Conservation (phyloP, 2,888 invertebrate genomes). For the Cerceris ruficornis region DNA sequence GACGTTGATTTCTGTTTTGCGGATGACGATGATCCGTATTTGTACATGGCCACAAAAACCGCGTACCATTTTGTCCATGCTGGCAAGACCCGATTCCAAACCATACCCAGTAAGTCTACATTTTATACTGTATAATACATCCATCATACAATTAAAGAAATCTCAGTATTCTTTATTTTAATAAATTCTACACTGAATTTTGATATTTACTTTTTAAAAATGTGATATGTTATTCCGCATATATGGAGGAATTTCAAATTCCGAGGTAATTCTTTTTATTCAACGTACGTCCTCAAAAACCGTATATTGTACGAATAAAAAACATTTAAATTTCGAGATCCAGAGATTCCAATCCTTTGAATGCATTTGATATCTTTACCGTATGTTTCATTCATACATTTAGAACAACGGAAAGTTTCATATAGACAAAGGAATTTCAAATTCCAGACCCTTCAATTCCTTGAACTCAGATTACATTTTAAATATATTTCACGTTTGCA, state of each 20-base stretch:
- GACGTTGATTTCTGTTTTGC: conserved; percentile 84
- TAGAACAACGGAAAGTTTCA: no score
- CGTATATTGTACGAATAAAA: neutral
- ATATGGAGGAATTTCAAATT: no score
- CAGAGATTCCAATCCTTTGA: no score
- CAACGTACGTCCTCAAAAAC: neutral
- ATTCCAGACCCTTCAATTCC: no score
- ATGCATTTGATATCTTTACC: no score
- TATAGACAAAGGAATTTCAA: no score
- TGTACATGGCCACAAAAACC: conserved; percentile 89
- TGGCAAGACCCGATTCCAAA: conserved; percentile 84
- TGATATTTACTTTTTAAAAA: no score
- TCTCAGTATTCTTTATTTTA: neutral
- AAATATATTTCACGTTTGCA: no score
- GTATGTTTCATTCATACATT: no score
- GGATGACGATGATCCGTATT: conserved; percentile 85
- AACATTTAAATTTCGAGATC: neutral
- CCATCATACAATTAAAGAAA: neutral
- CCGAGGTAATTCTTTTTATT: neutral
- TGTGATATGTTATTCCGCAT: no score
- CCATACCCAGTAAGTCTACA: conserved; percentile 85
- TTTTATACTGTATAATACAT: neutral
- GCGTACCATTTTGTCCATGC: conserved; percentile 88
- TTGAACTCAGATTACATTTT: no score
- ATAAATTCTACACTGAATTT: no score